Evolutionary conservation across 2,113 vertebrate species (phyloP).

Genomic region (Oncorhynchus keta): DNA sequence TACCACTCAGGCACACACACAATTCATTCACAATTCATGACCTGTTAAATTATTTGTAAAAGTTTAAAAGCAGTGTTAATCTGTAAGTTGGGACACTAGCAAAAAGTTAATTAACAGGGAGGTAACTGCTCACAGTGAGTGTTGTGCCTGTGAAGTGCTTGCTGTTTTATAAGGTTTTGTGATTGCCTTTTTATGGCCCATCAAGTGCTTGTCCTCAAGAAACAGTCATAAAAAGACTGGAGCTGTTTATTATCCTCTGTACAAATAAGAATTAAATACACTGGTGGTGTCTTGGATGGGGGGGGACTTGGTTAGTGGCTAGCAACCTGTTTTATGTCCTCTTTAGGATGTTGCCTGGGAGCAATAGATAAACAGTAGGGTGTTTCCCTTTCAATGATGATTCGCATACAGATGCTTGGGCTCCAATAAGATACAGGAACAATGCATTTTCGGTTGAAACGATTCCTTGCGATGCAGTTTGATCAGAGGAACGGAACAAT

Average conservation of each 20-base stretch:
- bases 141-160: constrained; percentile 52
- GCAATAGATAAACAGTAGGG: no score
- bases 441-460: no score
- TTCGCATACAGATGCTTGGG: no score
- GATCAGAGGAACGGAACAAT: no score
- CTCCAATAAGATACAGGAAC: no score
- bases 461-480: no score
- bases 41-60: not conserved
- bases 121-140: constrained; percentile 51
- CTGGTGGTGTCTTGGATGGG: not conserved
- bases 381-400: no score
- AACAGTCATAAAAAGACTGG: constrained; percentile 36
- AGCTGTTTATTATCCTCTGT: constrained; percentile 12
- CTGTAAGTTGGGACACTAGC: not conserved
- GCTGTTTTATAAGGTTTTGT: constrained; percentile 28
- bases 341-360: no score
- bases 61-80: not conserved
- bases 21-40: not conserved
- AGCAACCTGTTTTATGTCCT: no score
- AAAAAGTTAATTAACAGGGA: no score
- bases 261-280: constrained; percentile 2
- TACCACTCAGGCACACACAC: no score
- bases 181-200: constrained; percentile 56
- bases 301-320: no score
- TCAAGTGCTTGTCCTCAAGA: constrained; percentile 34